Conservation (phyloP, 2,888 invertebrate genomes). For the Thumatha senex region DNA sequence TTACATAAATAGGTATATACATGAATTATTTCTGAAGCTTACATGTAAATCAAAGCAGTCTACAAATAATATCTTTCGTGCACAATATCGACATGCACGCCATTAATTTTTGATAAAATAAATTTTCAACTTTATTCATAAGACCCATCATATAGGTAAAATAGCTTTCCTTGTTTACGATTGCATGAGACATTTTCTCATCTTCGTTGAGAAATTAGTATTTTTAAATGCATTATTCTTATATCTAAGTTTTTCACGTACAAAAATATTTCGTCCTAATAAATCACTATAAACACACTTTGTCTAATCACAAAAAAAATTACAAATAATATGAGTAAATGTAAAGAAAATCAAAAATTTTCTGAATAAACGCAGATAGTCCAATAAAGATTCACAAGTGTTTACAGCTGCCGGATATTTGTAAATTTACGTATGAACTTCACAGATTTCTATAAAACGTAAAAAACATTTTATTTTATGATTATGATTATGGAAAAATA, state of each 20-base stretch:
- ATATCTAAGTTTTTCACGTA: constrained; percentile 70
- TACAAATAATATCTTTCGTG: constrained; percentile 55
- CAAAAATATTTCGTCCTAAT: constrained; percentile 78
- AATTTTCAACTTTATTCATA: constrained; percentile 17
- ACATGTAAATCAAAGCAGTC: constrained; percentile 76
- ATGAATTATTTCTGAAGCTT: constrained; percentile 71
- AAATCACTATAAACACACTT: constrained; percentile 71
- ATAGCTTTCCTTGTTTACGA: constrained; percentile 22
- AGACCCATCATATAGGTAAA: constrained; percentile 11
- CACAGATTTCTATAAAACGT: constrained; percentile 32
- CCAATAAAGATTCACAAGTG: constrained; percentile 37
- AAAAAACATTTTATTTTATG: constrained; percentile 16
- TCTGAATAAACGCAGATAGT: constrained; percentile 24
- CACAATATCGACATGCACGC: constrained; percentile 34
- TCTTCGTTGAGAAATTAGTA: constrained; percentile 45
- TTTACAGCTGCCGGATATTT: constrained; percentile 44
- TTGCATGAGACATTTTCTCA: constrained; percentile 32
- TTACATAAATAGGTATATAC: constrained; percentile 75
- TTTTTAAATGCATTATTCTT: constrained; percentile 67
- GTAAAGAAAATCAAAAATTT: constrained; percentile 38
- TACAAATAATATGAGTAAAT: constrained; percentile 43
- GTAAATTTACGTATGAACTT: constrained; percentile 22
- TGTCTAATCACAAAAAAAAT: constrained; percentile 52
- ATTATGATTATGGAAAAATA: too few species aligned
- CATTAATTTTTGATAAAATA: constrained; percentile 15